Conservation (phyloP, 2,797 vertebrate species). For the Brachymystax lenok region DNA sequence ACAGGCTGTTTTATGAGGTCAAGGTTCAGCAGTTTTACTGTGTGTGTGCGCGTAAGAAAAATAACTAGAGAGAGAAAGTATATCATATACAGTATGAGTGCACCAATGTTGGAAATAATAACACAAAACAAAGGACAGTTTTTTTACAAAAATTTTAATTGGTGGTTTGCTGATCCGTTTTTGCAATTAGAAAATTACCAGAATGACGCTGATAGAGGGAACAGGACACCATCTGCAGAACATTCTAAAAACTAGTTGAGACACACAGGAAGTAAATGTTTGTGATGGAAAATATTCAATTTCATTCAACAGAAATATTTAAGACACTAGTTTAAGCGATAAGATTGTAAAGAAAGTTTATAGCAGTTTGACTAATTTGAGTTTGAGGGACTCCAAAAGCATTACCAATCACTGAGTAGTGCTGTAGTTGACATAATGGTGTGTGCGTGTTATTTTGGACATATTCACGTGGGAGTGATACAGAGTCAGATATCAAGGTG, state of each 20-base stretch:
- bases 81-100: neutral
- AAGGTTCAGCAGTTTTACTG: constrained; percentile 48
- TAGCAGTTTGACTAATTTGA: constrained; percentile 28
- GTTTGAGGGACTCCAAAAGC: constrained; percentile 38
- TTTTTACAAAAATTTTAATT: constrained; percentile 82
- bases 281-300: constrained; percentile 40
- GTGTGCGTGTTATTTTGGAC: neutral
- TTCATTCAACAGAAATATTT: constrained; percentile 59
- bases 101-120: neutral
- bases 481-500: constrained; percentile 32
- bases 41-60: constrained; percentile 33
- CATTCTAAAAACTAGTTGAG: constrained; percentile 36
- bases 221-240: constrained; percentile 57
- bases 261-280: constrained; percentile 40
- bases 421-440: neutral
- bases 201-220: constrained; percentile 63
- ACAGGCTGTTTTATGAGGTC: constrained; percentile 61
- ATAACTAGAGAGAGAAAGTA: neutral
- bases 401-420: neutral
- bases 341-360: constrained; percentile 44
- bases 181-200: constrained; percentile 75
- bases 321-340: constrained; percentile 48
- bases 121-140: constrained; percentile 42
- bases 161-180: constrained; percentile 76
- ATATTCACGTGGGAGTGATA: constrained; percentile 12